These are phyloP conservation scores for Cactoblastis cactorum DNA, from an alignment of 2,888 invertebrate species.

Conservation along the genomic window DNA sequence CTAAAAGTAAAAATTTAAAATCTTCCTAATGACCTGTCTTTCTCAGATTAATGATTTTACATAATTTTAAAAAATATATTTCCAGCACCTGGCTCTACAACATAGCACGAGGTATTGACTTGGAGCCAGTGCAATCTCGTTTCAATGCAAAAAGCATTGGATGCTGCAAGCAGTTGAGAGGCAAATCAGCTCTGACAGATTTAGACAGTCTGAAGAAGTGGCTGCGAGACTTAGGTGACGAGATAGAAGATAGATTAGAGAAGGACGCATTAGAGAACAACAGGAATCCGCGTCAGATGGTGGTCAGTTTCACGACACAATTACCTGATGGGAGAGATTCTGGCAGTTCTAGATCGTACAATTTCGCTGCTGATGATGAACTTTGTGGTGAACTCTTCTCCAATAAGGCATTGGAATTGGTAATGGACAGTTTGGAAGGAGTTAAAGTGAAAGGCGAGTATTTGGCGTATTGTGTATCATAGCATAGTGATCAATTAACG, in stretches of 20 bases:
- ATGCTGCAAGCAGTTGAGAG: slow-evolving; percentile 96
- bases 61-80: too few species aligned
- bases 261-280: slow-evolving; percentile 90
- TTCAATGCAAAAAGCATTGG: slow-evolving; percentile 96
- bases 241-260: slow-evolving; percentile 90
- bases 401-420: slow-evolving; percentile 81
- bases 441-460: slow-evolving; percentile 51
- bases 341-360: slow-evolving; percentile 82
- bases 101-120: slow-evolving; percentile 91
- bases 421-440: slow-evolving; percentile 81
- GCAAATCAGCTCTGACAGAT: slow-evolving; percentile 84
- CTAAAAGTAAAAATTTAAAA: not conserved
- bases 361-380: slow-evolving; percentile 78
- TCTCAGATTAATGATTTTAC: too few species aligned
- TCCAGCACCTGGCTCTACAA: slow-evolving; percentile 90
- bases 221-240: slow-evolving; percentile 88
- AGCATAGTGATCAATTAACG: too few species aligned
- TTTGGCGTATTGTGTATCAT: too few species aligned
- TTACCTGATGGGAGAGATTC: slow-evolving; percentile 75
- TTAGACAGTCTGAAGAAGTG: slow-evolving; percentile 86
- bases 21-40: too few species aligned
- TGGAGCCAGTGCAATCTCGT: slow-evolving; percentile 91
- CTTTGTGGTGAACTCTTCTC: slow-evolving; percentile 84
- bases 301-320: slow-evolving; percentile 83
- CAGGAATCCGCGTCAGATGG: slow-evolving; percentile 88